Conservation (phyloP, 2,797 vertebrate species). For the Morelia viridis region DNA sequence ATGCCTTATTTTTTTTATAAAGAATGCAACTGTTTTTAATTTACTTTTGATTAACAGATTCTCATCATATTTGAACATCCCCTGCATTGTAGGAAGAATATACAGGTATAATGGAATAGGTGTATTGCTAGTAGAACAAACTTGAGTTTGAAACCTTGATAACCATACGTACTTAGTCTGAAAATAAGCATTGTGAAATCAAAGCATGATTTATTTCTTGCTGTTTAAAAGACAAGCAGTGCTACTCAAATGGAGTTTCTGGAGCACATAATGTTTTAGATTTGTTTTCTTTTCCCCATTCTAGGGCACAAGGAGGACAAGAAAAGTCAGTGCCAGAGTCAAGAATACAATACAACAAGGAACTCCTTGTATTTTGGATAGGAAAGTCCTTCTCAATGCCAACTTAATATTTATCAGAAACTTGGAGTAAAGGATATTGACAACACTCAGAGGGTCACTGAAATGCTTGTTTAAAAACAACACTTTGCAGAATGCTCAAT, state of each 20-base stretch:
- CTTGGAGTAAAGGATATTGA: rapidly evolving
- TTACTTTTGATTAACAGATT: slow-evolving; percentile 1
- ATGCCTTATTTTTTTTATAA: neutral
- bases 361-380: neutral
- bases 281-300: neutral
- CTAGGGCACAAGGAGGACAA: neutral
- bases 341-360: neutral
- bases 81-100: neutral
- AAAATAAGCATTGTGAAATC: neutral
- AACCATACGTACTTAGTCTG: neutral
- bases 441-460: neutral
- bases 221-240: neutral
- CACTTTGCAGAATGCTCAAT: rapidly evolving
- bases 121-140: neutral
- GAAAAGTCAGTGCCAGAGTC: slow-evolving; percentile 28
- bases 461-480: rapidly evolving
- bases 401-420: neutral
- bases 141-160: slow-evolving; percentile 9
- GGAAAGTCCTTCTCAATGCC: neutral
- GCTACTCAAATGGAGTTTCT: neutral
- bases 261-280: neutral
- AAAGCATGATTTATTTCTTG: neutral
- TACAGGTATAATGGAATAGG: neutral
- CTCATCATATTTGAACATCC: neutral
- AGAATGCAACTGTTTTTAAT: neutral